Percentiles rank a stretch among this genome's conserved stretches.
These are phyloP conservation scores for Semibalanus balanoides DNA, from an alignment of 1,140 invertebrate genomes.

Conservation along the genomic window DNA sequence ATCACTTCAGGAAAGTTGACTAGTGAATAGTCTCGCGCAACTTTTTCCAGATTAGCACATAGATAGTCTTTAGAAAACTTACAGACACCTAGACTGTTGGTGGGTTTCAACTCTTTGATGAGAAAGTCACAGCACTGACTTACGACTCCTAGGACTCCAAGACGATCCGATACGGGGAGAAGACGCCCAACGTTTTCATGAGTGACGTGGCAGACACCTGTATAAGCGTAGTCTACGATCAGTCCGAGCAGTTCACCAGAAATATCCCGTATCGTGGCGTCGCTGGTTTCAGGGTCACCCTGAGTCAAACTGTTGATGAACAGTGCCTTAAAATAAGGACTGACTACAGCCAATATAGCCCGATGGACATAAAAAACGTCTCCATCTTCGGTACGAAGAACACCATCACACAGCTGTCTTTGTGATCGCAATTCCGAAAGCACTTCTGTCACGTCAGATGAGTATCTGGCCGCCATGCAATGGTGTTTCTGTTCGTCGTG, in stretches of 20 bases:
- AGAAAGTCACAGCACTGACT: slow-evolving; percentile 45
- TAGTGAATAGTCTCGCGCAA: neutral
- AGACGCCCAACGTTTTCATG: slow-evolving; percentile 44
- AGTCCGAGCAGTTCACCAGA: slow-evolving; percentile 28
- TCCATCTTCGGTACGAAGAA: neutral
- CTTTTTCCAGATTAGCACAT: neutral
- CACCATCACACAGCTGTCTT: neutral
- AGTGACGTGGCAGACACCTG: slow-evolving; percentile 41
- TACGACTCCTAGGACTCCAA: slow-evolving; percentile 44
- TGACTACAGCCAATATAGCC: slow-evolving; percentile 46
- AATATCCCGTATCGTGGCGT: slow-evolving; percentile 36
- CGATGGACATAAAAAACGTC: slow-evolving; percentile 41
- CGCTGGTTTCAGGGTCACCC: slow-evolving; percentile 34
- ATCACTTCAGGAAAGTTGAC: neutral
- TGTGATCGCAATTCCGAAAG: neutral
- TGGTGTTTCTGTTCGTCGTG: neutral
- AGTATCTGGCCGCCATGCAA: slow-evolving; percentile 1
- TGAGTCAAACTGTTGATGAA: slow-evolving; percentile 45
- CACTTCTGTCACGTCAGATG: neutral
- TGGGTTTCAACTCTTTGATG: slow-evolving; percentile 36
- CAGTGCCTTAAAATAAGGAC: slow-evolving; percentile 49
- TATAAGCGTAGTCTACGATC: slow-evolving; percentile 51
- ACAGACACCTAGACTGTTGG: slow-evolving; percentile 48
- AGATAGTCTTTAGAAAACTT: slow-evolving; percentile 37
- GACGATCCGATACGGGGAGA: slow-evolving; percentile 43